Base-by-base conservation (phyloP, 2,113 vertebrate genomes). In the Brienomyrus brachyistius region DNA sequence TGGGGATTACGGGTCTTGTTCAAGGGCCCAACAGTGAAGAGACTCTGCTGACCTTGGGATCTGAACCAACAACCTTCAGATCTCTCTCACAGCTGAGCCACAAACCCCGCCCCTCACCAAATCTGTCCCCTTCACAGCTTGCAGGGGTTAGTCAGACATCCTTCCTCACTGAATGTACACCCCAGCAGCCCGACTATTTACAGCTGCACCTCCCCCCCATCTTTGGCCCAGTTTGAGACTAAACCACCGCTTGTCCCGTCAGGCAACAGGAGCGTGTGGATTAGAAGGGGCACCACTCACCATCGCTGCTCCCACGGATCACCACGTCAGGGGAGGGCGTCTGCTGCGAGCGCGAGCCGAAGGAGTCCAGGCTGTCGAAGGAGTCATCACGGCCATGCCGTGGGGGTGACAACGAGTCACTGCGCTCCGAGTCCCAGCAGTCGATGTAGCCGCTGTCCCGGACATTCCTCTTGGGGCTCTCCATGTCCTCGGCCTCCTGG, bases 401-500 rank as follows among this genome's bases (percentile, higher is more conserved):
- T 17, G 98, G 98, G 0, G 98, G 97, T 27, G 98, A 99, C 10
- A 99, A 97, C 11, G 98, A 99, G 88, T 99, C 98, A 0, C 98
- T 99, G 93, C 97, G 97, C 90, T 99, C 98, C 0, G 98, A 98
- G 90, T 99, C 98, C 97, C 98, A 99, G 94, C 97, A 98, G 94
- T 99, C 98, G 86, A 97, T 95, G n/a, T 98, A 99, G 90, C 98
- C 98, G 0, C 98, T 99, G 97, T 99, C 98, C 74, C 98, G 96
- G 80, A 99, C 97, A 52, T 96, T 96, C 89, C 97, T 96, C 84
- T 97, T 98, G 5, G 97, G 98, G 77, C 97, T 98, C 4, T 97
- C 98, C 54, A 95, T 92, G 47, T 98, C 97, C 52, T 99, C 97
- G 0, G 96, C 95, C 91, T 97, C 97, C 97, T 97, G 91, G 62